Conservation (phyloP, 2,888 invertebrate genomes). For the Lasioglossum morio region DNA sequence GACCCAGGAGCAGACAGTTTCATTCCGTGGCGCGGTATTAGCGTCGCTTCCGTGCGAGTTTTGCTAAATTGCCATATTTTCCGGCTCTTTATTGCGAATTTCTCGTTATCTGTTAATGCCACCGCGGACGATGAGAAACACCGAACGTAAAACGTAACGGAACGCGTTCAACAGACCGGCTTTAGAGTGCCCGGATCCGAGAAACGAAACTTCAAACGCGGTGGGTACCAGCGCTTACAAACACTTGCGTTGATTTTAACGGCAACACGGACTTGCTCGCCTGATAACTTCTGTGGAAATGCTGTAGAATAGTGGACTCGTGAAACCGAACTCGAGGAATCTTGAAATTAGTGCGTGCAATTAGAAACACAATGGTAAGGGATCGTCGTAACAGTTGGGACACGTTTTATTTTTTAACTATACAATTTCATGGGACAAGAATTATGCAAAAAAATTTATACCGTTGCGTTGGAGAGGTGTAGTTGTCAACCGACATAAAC, state of each 20-base stretch:
- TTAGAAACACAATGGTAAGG: not conserved
- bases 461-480: too few species aligned
- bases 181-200: not conserved
- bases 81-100: slow-evolving; percentile 46
- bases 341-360: not conserved
- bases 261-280: slow-evolving; percentile 13
- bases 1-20: slow-evolving; percentile 27
- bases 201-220: slow-evolving; percentile 13
- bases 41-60: slow-evolving; percentile 26
- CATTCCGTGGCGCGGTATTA: slow-evolving; percentile 20
- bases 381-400: too few species aligned
- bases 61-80: slow-evolving; percentile 43
- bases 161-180: not conserved
- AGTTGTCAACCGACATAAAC: too few species aligned
- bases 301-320: not conserved
- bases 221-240: not conserved
- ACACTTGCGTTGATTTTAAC: slow-evolving; percentile 18
- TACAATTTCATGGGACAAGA: too few species aligned
- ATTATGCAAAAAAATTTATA: too few species aligned
- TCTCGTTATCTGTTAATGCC: slow-evolving; percentile 47
- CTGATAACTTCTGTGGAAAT: not conserved
- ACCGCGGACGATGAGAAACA: slow-evolving; percentile 27
- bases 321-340: not conserved
- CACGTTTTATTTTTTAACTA: too few species aligned
- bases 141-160: slow-evolving; percentile 23